These are phyloP conservation scores for Melanotaenia maccullochi DNA, from an alignment of 2,797 vertebrate genomes.

Conservation along the genomic window DNA sequence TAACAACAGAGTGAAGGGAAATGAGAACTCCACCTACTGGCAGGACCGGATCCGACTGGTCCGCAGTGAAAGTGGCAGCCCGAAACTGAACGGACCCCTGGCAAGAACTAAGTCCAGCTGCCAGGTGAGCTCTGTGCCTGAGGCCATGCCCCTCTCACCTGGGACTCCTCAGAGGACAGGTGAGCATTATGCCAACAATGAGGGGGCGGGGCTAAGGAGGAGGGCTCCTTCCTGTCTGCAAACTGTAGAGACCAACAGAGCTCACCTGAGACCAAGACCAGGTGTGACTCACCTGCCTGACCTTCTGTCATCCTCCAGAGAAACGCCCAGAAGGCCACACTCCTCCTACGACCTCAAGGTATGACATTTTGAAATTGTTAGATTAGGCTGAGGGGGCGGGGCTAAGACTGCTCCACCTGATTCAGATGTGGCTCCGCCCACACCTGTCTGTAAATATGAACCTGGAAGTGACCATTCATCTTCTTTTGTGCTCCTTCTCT, in stretches of 20 bases:
- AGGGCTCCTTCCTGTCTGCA: conserved; percentile 82
- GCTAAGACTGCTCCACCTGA: no score
- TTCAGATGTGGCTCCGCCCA: not conserved
- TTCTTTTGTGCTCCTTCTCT: not conserved
- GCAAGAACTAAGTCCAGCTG: conserved; percentile 84
- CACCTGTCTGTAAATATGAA: not conserved
- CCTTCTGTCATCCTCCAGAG: conserved; percentile 79
- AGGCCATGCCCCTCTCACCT: conserved; percentile 30
- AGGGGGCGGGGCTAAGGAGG: conserved; percentile 57
- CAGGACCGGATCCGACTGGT: conserved; percentile 81
- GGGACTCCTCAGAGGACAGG: conserved; percentile 26
- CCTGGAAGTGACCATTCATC: no score
- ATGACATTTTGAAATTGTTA: not conserved
- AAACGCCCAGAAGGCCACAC: conserved; percentile 74
- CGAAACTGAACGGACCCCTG: conserved; percentile 80
- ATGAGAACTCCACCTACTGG: conserved; percentile 79
- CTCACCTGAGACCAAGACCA: conserved; percentile 50
- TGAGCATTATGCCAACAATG: conserved; percentile 30
- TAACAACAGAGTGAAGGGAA: conserved; percentile 50
- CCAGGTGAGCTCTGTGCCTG: conserved; percentile 71
- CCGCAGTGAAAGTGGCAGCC: conserved; percentile 81
- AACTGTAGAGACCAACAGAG: conserved; percentile 7
- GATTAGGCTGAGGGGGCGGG: no score
- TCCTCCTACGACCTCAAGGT: conserved; percentile 87
- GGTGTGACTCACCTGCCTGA: conserved; percentile 56